Conservation (phyloP, 2,113 vertebrate genomes). For the Epinephelus lanceolatus region DNA sequence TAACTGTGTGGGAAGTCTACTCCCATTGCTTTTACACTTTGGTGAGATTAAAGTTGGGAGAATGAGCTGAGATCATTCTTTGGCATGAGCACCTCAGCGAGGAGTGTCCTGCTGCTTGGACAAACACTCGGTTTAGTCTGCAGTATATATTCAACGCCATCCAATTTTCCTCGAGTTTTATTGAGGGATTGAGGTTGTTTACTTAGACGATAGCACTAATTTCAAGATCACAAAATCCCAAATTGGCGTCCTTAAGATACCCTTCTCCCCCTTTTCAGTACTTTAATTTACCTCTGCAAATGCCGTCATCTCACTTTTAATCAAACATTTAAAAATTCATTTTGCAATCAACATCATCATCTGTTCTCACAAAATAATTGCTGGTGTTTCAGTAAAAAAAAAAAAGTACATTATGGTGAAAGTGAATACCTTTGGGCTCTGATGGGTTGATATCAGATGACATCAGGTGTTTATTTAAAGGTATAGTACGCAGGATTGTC, state of each 20-base stretch:
- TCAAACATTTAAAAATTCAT: background rate
- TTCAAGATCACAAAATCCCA: conserved; percentile 3
- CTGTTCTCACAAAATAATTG: background rate
- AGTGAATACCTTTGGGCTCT: background rate
- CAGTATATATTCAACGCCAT: conserved; percentile 9
- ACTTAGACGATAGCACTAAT: background rate
- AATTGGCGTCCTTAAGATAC: background rate
- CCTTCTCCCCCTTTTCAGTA: background rate
- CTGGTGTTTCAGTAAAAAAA: background rate
- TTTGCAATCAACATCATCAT: background rate
- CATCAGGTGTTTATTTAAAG: conserved; percentile 7
- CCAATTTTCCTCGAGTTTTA: conserved; percentile 10
- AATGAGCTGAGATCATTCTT: conserved; percentile 67
- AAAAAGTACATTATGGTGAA: background rate
- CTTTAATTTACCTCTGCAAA: background rate
- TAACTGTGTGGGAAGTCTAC: conserved; percentile 71
- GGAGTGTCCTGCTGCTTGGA: conserved; percentile 29
- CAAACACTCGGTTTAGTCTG: conserved; percentile 32
- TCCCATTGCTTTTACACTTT: conserved; percentile 63
- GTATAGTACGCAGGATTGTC: too few relatives aligned
- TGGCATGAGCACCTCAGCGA: conserved; percentile 43
- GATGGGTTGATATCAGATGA: conserved; percentile 10
- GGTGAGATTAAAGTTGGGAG: conserved; percentile 61
- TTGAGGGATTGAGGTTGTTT: background rate
- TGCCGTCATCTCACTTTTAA: background rate